phyloP scores from a whole-genome alignment of 2,113 vertebrate genomes.

The Eudyptes chrysolophus region DNA sequence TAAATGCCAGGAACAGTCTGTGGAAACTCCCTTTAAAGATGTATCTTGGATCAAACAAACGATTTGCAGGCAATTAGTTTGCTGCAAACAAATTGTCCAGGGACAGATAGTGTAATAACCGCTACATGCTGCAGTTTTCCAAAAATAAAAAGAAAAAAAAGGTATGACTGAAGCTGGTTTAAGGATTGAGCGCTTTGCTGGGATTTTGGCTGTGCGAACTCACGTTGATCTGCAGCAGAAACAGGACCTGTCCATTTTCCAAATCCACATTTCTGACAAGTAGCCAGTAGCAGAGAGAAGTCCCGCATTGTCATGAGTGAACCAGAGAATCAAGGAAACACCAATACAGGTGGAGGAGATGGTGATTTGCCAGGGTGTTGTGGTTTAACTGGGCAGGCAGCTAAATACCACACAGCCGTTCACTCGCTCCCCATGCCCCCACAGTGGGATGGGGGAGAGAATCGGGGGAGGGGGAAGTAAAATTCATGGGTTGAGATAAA shows the following conservation, averaged over 20 bases:
- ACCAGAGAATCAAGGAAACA: not conserved
- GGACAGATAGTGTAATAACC: not conserved
- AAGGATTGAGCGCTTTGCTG: not conserved
- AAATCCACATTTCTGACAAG: not conserved
- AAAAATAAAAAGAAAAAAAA: too few relatives aligned
- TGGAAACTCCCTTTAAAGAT: slow-evolving; percentile 10
- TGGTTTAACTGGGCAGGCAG: too few relatives aligned
- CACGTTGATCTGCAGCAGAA: not conserved
- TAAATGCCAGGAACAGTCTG: not conserved
- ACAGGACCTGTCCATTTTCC: not conserved
- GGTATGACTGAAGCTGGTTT: not conserved
- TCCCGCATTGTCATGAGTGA: not conserved
- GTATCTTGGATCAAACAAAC: not conserved
- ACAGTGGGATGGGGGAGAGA: too few relatives aligned
- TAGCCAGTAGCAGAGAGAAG: not conserved
- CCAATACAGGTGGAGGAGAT: not conserved
- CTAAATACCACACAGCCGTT: too few relatives aligned
- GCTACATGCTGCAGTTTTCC: not conserved
- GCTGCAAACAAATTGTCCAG: not conserved
- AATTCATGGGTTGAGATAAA: too few relatives aligned
- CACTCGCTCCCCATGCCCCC: too few relatives aligned
- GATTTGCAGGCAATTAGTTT: not conserved
- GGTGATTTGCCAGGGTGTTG: not conserved
- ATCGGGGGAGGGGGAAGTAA: too few relatives aligned
- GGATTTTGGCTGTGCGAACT: not conserved